These are phyloP conservation scores for Oxytorus armatus DNA, from an alignment of 2,888 invertebrate species.

Conservation along the genomic window DNA sequence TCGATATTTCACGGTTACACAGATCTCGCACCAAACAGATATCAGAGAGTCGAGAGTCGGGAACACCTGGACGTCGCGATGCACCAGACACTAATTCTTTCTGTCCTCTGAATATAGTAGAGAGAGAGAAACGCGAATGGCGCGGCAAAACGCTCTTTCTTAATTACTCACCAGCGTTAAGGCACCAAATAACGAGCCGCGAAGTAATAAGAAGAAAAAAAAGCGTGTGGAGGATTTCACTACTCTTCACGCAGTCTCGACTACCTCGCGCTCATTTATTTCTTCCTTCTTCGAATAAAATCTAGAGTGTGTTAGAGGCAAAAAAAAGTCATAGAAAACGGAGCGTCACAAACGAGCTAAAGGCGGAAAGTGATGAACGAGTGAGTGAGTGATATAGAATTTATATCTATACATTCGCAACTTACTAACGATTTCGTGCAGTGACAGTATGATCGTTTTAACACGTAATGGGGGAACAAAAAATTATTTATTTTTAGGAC, in stretches of 20 bases:
- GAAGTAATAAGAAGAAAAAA: constrained; percentile 61
- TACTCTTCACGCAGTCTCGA: constrained; percentile 54
- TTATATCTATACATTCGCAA: constrained; percentile 3
- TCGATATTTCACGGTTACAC: constrained; percentile 19
- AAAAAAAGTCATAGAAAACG: constrained; percentile 15
- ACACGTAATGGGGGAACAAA: too few species aligned
- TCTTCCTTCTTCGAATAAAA: constrained; percentile 59
- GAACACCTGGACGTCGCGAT: constrained; percentile 11
- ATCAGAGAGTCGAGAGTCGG: constrained; percentile 14
- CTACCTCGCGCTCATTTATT: constrained; percentile 61
- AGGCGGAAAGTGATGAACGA: background rate
- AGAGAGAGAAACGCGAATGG: constrained; percentile 2
- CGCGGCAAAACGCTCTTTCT: constrained; percentile 60
- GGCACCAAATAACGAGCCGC: constrained; percentile 70
- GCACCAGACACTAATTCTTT: background rate
- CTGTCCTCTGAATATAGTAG: background rate
- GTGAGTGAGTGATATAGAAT: constrained; percentile 15
- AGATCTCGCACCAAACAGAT: constrained; percentile 18
- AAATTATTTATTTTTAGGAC: too few species aligned
- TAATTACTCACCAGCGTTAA: constrained; percentile 68
- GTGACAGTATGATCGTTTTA: too few species aligned
- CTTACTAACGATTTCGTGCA: too few species aligned
- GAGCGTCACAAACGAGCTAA: constrained; percentile 5
- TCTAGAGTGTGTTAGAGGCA: constrained; percentile 27
- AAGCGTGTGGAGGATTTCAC: constrained; percentile 27